Conservation (phyloP, 2,797 vertebrate genomes). For the Ficedula albicollis region DNA sequence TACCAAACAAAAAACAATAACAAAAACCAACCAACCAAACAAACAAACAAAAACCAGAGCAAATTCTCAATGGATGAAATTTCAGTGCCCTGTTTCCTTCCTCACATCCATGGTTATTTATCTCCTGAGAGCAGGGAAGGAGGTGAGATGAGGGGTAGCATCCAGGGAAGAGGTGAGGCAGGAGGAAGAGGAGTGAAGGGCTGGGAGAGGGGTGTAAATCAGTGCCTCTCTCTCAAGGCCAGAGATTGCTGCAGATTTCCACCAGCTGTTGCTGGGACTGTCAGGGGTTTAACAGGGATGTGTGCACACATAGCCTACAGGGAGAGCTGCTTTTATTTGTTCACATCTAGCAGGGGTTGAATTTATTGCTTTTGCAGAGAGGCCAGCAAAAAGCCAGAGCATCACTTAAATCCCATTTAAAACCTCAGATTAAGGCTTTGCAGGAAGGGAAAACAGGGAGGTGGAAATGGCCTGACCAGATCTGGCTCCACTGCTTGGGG, state of each 20-base stretch:
- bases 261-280: constrained; percentile 7
- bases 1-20: neutral
- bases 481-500: neutral
- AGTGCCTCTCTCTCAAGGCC: neutral
- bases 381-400: neutral
- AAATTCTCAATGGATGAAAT: neutral
- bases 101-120: neutral
- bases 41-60: rapidly evolving
- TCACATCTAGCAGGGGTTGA: neutral
- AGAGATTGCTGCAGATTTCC: neutral
- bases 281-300: constrained; percentile 16
- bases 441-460: neutral
- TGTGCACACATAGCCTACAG: neutral
- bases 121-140: neutral
- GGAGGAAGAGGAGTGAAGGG: neutral
- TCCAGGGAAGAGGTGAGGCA: neutral
- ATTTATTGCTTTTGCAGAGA: constrained; percentile 30
- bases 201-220: neutral
- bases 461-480: neutral
- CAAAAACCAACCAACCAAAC: neutral
- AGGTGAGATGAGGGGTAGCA: neutral
- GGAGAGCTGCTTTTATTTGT: constrained; percentile 48
- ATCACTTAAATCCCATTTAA: constrained; percentile 24
- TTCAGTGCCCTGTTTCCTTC: neutral
- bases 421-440: constrained; percentile 20